Evolutionary conservation across 2,113 vertebrate species (phyloP).

Genomic region (Trematomus loennbergii): DNA sequence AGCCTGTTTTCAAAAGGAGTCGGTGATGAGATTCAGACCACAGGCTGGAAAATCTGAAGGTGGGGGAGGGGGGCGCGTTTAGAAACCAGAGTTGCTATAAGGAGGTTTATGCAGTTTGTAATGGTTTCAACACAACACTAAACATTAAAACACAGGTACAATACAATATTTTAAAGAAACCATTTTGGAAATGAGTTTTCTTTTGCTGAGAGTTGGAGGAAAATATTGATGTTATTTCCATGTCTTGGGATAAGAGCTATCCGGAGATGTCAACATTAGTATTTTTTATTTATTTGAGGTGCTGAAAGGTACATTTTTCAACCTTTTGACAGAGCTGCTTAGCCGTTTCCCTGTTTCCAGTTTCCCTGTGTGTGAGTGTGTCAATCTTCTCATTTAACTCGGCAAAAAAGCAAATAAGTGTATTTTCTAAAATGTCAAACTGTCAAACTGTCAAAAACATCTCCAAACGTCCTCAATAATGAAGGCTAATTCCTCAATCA

Average conservation of each 20-base stretch:
- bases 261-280: background rate
- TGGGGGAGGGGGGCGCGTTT: conserved; percentile 30
- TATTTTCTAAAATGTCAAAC: background rate
- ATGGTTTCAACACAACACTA: conserved; percentile 32
- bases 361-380: background rate
- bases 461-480: background rate
- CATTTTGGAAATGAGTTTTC: no score
- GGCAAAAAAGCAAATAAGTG: background rate
- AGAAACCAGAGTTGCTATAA: conserved; percentile 57
- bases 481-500: background rate
- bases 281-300: background rate
- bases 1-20: conserved; percentile 93
- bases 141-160: background rate
- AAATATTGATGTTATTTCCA: background rate
- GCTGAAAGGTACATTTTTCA: background rate
- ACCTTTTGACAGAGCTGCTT: background rate
- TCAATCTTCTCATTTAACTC: background rate
- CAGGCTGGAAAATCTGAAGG: conserved; percentile 78
- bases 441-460: background rate
- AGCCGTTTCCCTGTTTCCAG: background rate
- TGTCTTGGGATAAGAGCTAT: background rate
- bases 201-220: no score
- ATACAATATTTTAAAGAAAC: background rate
- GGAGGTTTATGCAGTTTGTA: conserved; percentile 20
- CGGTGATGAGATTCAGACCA: conserved; percentile 92